A percentile compares a stretch with the other conserved stretches of the same genome.
Conservation (phyloP, 2,113 vertebrate genomes). For the Shinisaurus crocodilurus region DNA sequence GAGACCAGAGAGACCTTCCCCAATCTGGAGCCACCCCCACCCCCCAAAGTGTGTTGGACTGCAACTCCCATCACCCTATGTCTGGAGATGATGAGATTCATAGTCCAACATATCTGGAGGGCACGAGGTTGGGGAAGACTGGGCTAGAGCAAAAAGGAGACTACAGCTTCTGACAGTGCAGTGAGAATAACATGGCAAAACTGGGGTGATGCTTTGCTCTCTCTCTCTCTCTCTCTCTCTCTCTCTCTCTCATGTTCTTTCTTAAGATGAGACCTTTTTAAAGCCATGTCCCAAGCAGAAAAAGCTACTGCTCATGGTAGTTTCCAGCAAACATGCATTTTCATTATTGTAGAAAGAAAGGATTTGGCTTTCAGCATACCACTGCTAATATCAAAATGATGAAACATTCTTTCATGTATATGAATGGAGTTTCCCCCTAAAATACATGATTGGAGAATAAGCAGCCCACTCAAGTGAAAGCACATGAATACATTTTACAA, state of each 20-base stretch:
- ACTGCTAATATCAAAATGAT: neutral
- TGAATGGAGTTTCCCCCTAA: no score
- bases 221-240: neutral
- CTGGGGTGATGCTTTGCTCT: neutral
- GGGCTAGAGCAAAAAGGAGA: no score
- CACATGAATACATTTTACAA: neutral
- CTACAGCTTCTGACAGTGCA: neutral
- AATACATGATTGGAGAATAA: neutral
- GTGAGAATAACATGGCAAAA: neutral
- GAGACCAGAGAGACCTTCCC: neutral
- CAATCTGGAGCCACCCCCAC: no score
- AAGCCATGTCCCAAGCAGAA: neutral
- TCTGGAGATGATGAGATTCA: no score
- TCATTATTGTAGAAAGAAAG: no score
- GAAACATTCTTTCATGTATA: no score
- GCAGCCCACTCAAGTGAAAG: neutral
- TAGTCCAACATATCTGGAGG: no score
- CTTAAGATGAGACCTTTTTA: neutral
- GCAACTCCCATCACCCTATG: no score
- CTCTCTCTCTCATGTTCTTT: neutral
- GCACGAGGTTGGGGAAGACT: neutral
- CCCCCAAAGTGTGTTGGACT: no score
- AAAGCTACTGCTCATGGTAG: neutral
- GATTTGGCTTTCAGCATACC: no score
- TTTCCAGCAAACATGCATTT: neutral